Base-by-base conservation (phyloP, 2,797 vertebrate species). In the Labroides dimidiatus region DNA sequence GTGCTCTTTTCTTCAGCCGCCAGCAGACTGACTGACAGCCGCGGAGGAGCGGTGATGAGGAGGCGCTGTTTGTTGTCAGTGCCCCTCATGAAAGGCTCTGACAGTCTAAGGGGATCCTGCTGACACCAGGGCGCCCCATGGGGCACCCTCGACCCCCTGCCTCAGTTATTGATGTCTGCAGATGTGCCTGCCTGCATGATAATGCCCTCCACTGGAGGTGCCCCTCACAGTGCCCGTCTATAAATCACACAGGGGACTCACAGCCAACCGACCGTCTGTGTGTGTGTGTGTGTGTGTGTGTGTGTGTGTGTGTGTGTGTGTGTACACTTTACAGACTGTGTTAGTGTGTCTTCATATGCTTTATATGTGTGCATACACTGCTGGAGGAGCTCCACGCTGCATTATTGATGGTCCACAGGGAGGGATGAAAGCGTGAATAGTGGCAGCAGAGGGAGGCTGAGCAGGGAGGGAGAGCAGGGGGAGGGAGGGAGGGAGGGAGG, bases 391-490 rank as follows among this genome's bases (percentile, higher is more conserved):
- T 85, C 84, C 69, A 78, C 41, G 45, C 56, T 93, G 80, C 89
- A 93, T 91, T 91, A 93, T 93, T 93, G 91, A 93, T 93, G 86
- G 70, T 69, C 84, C 81, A 75, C 54, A 55, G 88, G 89, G 89
- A 91, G 75, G 74, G 73, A 91, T 89, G 87, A 90, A 86, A 90
- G 89, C 82, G 73, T 75, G 85, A 90, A 84, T 77, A 78, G 84
- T 80, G 57, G 80, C 76, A 59, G 68, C 56, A 47, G 12, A 64
- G 48, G 24, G 55, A 62, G 44, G 64, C 37, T 39, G 75, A 51
- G 56, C 39, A 27, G 57, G 54, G 20, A 20, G n/a, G 52, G 47
- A 15, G n/a, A n/a, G n/a, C 39, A 27, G 57, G 54, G 20, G n/a
- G 36, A 47, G 21, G 56, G 39, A 27, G 57, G 54, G 20, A 20